Evolutionary conservation across 2,888 invertebrate species (phyloP), one percentile per base, ranked within the genome.

Genomic region (Schizaphis graminum): DNA sequence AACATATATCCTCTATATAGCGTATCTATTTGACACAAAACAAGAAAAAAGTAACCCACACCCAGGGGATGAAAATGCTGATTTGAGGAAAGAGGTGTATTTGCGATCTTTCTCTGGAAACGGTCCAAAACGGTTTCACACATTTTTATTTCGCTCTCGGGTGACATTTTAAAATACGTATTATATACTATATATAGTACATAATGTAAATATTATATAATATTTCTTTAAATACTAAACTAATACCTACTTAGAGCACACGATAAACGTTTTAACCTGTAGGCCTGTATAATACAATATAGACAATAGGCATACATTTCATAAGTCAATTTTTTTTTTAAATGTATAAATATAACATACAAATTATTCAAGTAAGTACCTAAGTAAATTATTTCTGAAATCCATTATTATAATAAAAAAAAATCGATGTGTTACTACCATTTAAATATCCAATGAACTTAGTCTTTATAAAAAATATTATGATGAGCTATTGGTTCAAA

Each of bases 31-130:
- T 77, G 13, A 49, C 24, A 49, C 26, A 28, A 57, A 92, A 86
- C 1, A 24, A 24, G 35, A 47, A 84, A 53, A 35, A 53, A 91
- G 57, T 44, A 86, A 21, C 53, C 35, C 24, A 49, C 16, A 44
- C 56, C 26, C 86, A 13, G 41, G 35, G n/a, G 26, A 67, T 26
- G 61, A 87, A 47, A 87, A 61, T 53, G 86, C 61, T 61, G 92
- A 87, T 61, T 87, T 49, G 3, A 49, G 61, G 35, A 61, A 16
- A 26, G 61, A 5, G 61, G 87, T 49, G 28, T 92, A 49, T 87
- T 86, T 61, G 35, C 35, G 61, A 47, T 16, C 53, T 67, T 84
- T 86, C 96, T 95, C 94, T 93, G 93, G 89, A 47, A 56, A 93
- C 67, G 35, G 56, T 35, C 84, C 93, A 89, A 89, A 93, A 84